Percentiles rank a stretch among this genome's conserved stretches.
phyloP scores from a whole-genome alignment of 2,888 invertebrate genomes.

The Auanema sp. region DNA sequence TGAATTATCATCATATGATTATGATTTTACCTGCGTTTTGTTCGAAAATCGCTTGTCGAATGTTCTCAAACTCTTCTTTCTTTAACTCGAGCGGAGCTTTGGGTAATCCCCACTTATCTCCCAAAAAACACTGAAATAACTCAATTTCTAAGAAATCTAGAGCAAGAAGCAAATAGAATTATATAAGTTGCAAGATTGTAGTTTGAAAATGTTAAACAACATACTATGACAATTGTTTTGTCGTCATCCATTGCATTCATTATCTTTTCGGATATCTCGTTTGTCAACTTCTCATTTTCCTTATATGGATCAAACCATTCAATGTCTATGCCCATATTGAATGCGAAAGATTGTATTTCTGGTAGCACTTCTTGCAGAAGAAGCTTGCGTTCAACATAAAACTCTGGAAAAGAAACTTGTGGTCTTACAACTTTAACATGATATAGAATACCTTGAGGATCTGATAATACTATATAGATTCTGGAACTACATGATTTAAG shows the following conservation, averaged over 20 bases:
- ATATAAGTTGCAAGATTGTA: neutral
- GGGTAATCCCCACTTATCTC: conserved; percentile 66
- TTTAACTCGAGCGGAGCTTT: conserved; percentile 65
- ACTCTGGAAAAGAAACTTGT: conserved; percentile 46
- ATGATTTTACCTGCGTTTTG: conserved; percentile 52
- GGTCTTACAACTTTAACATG: neutral
- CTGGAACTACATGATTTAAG: no score
- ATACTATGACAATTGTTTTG: neutral
- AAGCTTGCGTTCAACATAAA: conserved; percentile 50
- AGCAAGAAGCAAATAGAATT: neutral
- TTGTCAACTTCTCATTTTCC: conserved; percentile 22
- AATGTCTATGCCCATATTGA: conserved; percentile 64
- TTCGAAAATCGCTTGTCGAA: conserved; percentile 62
- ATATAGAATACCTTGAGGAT: no score
- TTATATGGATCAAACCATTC: conserved; percentile 44
- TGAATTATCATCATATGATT: conserved; percentile 11
- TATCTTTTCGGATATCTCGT: no score
- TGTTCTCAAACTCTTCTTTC: conserved; percentile 65
- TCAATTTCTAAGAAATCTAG: conserved; percentile 6
- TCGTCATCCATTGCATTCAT: neutral
- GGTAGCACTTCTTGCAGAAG: conserved; percentile 56
- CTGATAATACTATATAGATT: no score
- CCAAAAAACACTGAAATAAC: conserved; percentile 65
- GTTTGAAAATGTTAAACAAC: neutral
- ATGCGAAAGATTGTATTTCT: conserved; percentile 64